A percentile compares a stretch with the other conserved stretches of the same genome.
These are phyloP conservation scores for Phyllotis vaccarum DNA, from an alignment of 2,797 vertebrate genomes.

Conservation along the genomic window DNA sequence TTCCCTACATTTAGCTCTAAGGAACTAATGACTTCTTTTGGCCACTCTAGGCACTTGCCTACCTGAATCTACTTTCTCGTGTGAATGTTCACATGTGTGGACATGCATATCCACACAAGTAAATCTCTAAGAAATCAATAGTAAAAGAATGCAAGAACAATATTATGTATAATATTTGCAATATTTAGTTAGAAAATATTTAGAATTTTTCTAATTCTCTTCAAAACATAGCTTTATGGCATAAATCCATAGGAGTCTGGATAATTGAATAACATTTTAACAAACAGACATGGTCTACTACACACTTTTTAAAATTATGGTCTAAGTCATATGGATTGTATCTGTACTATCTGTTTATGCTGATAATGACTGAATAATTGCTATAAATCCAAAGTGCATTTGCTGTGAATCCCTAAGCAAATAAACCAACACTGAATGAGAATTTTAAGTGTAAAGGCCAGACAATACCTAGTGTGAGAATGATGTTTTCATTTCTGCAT, in stretches of 20 bases:
- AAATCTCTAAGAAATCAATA: not conserved
- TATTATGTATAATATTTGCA: not conserved
- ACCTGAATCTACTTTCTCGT: not conserved
- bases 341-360: not conserved
- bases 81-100: fast-evolving
- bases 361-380: not conserved
- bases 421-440: not conserved
- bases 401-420: not conserved
- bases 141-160: not conserved
- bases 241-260: not conserved
- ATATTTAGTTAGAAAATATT: too few species aligned
- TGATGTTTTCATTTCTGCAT: not conserved
- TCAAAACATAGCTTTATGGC: not conserved
- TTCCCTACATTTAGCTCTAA: not conserved
- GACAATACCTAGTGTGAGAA: too few species aligned
- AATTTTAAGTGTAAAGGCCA: not conserved
- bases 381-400: not conserved
- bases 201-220: not conserved
- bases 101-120: too few species aligned
- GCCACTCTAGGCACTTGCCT: not conserved
- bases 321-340: not conserved
- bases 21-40: not conserved
- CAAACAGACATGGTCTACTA: not conserved
- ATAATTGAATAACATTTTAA: not conserved
- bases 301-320: not conserved